These are phyloP conservation scores for Pecten maximus DNA, from an alignment of 2,888 invertebrate species.

Conservation along the genomic window DNA sequence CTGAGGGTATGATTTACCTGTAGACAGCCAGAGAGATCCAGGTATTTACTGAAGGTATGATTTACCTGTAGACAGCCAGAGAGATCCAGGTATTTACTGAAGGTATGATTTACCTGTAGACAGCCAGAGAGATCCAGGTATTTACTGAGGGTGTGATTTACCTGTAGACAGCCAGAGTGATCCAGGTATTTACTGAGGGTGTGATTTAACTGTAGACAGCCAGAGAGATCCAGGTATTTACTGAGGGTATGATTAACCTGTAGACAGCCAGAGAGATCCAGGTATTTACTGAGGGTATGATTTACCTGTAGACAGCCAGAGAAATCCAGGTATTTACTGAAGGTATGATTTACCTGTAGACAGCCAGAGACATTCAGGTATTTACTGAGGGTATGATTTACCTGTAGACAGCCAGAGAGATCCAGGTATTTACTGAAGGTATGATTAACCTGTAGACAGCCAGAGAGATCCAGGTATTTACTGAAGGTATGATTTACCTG, in stretches of 20 bases:
- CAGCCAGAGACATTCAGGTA: conserved; percentile 82
- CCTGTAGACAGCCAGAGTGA: not conserved
- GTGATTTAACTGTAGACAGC: not conserved
- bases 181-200: not conserved
- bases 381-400: conserved; percentile 41
- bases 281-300: too few relatives aligned
- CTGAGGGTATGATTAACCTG: too few relatives aligned
- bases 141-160: not conserved
- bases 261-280: too few relatives aligned
- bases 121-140: not conserved
- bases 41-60: too few relatives aligned
- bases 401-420: not conserved
- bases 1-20: too few relatives aligned
- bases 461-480: too few relatives aligned
- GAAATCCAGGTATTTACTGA: not conserved
- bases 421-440: conserved; percentile 59
- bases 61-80: too few relatives aligned
- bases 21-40: too few relatives aligned
- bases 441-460: too few relatives aligned
- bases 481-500: not conserved
- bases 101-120: not conserved
- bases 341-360: conserved; percentile 75
- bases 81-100: not conserved
- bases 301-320: not conserved
- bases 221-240: too few relatives aligned